Conservation (phyloP, 1,140 invertebrate genomes). For the Araneus ventricosus region DNA sequence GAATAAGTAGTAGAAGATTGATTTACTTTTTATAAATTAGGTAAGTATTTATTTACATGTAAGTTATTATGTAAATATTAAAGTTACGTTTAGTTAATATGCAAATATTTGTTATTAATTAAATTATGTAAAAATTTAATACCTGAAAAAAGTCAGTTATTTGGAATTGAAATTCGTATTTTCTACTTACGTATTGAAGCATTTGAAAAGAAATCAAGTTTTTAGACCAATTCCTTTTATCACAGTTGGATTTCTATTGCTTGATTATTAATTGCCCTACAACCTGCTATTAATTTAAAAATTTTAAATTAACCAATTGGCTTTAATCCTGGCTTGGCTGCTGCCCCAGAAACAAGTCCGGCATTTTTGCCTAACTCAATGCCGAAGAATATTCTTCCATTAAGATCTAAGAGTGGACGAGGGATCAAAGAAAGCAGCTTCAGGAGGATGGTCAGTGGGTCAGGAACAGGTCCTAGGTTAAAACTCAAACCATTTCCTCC, state of each 20-base stretch:
- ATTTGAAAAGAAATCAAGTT: too few species aligned
- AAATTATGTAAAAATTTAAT: too few species aligned
- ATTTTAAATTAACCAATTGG: constrained; percentile 44
- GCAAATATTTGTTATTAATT: too few species aligned
- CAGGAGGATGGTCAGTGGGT: constrained; percentile 46
- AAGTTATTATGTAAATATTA: too few species aligned
- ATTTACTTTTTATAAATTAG: too few species aligned
- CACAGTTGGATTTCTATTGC: background rate
- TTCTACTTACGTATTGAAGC: too few species aligned
- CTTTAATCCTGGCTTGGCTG: background rate
- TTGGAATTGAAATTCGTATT: background rate
- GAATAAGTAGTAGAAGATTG: too few species aligned
- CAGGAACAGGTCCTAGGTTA: constrained; percentile 63
- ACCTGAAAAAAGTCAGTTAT: too few species aligned
- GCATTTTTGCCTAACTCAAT: constrained; percentile 73
- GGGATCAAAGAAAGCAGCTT: constrained; percentile 60
- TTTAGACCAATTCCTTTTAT: background rate
- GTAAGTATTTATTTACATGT: too few species aligned
- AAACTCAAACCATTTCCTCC: constrained; percentile 22
- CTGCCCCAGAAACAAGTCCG: constrained; percentile 42
- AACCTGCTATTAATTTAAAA: background rate
- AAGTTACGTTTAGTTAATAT: too few species aligned
- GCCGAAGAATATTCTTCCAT: constrained; percentile 67
- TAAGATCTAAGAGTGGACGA: constrained; percentile 63
- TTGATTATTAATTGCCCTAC: background rate